These are phyloP conservation scores for Pantherophis guttatus DNA, from an alignment of 2,113 vertebrate species.

Conservation along the genomic window DNA sequence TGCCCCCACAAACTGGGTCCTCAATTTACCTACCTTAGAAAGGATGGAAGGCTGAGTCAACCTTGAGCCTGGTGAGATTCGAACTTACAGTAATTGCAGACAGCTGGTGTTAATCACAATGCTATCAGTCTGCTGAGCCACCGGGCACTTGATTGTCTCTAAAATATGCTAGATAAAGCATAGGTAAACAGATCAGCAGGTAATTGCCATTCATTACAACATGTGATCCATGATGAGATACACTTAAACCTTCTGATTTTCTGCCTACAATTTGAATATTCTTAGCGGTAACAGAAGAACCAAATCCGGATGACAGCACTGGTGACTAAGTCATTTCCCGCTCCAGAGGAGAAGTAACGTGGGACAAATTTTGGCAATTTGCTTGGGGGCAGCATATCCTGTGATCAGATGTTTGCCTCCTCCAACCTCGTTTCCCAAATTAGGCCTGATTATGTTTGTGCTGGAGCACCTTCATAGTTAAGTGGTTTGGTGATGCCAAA, in stretches of 20 bases:
- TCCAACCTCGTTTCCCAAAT: background rate
- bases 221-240: background rate
- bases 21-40: too few relatives aligned
- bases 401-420: conserved; percentile 20
- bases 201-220: background rate
- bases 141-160: background rate
- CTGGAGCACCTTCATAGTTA: background rate
- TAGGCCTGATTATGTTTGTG: background rate
- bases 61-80: too few relatives aligned
- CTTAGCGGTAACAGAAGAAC: background rate
- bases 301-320: background rate
- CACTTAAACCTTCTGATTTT: background rate
- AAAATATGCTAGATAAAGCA: background rate
- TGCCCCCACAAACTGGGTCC: too few relatives aligned
- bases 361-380: background rate
- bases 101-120: too few relatives aligned
- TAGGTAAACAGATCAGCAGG: background rate
- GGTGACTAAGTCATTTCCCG: background rate
- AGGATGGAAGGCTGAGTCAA: too few relatives aligned
- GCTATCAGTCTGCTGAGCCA: too few relatives aligned
- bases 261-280: background rate
- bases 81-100: too few relatives aligned
- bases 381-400: background rate
- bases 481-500: conserved; percentile 7
- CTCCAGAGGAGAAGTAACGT: conserved; percentile 11